A percentile compares a stretch with the other conserved stretches of the same genome.
phyloP scores from a whole-genome alignment of 2,888 invertebrate genomes.

The Serripes groenlandicus region DNA sequence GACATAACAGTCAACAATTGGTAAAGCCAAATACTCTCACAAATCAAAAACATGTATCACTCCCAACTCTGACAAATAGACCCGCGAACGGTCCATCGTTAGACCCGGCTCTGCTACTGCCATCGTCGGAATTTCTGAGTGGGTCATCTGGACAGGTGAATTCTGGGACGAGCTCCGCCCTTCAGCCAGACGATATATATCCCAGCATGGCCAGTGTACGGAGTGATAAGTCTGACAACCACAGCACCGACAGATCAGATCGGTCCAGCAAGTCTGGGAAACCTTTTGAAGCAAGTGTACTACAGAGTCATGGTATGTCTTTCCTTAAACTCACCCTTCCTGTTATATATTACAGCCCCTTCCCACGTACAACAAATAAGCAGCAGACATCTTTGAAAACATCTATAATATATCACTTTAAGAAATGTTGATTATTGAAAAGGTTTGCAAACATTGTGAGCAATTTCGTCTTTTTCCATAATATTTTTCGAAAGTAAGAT shows the following conservation, averaged over 20 bases:
- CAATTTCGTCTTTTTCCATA: conserved; percentile 14
- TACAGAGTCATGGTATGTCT: conserved; percentile 60
- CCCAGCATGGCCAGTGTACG: conserved; percentile 29
- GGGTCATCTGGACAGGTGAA: conserved; percentile 18
- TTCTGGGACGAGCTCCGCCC: conserved; percentile 32
- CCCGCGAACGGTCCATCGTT: neutral
- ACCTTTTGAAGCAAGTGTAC: conserved; percentile 41
- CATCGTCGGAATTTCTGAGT: conserved; percentile 5
- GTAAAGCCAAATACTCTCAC: neutral
- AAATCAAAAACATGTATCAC: neutral
- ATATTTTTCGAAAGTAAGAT: too few relatives aligned
- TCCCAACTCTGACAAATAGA: neutral
- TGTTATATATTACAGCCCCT: too few relatives aligned
- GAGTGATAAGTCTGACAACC: conserved; percentile 51
- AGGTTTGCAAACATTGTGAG: neutral
- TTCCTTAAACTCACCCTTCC: too few relatives aligned
- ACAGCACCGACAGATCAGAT: conserved; percentile 49
- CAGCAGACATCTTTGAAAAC: too few relatives aligned
- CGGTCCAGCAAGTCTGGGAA: conserved; percentile 24
- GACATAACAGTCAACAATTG: neutral
- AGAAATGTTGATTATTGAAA: neutral
- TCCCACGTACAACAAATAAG: too few relatives aligned
- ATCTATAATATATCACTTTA: too few relatives aligned
- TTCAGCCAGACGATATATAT: conserved; percentile 61
- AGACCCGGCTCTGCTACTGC: neutral